Evolutionary conservation across 2,888 invertebrate species (phyloP).

Genomic region (Catotricha subobsoleta): DNA sequence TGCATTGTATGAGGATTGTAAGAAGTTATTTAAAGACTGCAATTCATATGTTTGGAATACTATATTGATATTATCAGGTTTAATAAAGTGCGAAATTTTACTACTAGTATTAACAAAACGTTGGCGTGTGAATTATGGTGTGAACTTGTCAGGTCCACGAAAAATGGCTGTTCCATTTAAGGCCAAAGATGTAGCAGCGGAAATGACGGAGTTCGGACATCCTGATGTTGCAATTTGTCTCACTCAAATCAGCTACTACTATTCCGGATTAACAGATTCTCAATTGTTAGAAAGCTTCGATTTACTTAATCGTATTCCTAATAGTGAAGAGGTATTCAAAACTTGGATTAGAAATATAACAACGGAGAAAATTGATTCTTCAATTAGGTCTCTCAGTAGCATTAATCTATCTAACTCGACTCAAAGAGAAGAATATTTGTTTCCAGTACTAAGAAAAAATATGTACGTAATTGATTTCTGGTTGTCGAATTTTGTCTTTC

Average conservation of each 20-base stretch:
- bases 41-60: no score
- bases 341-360: constrained; percentile 1
- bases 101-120: background rate
- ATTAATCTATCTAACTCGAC: background rate
- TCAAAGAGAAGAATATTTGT: background rate
- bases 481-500: constrained; percentile 1
- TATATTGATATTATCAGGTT: background rate
- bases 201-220: background rate
- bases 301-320: background rate
- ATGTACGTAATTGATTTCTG: constrained; percentile 4
- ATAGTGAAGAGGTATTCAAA: background rate
- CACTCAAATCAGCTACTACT: background rate
- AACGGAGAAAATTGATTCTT: background rate
- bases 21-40: no score
- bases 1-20: no score
- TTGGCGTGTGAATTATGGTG: constrained; percentile 6
- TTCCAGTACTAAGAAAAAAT: background rate
- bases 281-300: background rate
- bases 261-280: background rate
- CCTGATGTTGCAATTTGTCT: background rate
- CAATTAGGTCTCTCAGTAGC: background rate
- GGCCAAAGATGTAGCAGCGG: background rate
- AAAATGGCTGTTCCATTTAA: constrained; percentile 6
- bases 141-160: background rate
- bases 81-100: background rate